Base-by-base conservation (phyloP, 2,888 invertebrate species). In the Polymixis flavicincta region DNA sequence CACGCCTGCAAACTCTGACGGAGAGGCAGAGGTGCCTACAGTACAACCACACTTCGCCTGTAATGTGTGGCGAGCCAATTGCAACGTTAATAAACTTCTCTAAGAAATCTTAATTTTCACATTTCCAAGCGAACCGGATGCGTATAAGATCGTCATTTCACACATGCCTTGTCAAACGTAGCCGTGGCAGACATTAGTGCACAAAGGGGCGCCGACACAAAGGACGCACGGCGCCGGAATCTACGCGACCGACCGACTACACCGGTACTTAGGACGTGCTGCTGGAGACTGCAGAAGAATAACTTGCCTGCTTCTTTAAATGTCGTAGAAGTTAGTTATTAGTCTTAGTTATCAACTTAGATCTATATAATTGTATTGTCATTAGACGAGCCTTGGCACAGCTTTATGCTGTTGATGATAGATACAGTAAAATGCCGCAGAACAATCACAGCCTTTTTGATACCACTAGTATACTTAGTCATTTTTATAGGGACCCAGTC, bases 171-270 rank as follows among this genome's bases (percentile, higher is more conserved):
- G 81, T 84, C 87, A 84, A 77, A 84, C 59, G 71, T 71, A 37
- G 37, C 42, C 55, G 59, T 7, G 13, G 14, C 32, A 67, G 78
- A 84, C 74, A 71, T 76, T 66, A 32, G 55, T 60, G 48, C 60
- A 78, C 75, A 87, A 87, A 84, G 78, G 64, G 57, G 48, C 7
- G 28, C 80, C 52, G 57, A 72, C 71, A 85, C 85, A 85, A 87
- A 85, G 75, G 78, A 54, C 74, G 82, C 82, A 70, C 19, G 61
- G 59, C 28, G 66, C 65, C 68, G 81, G 75, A 74, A 78, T 73
- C 59, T 73, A 69, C 25, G 60, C 71, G 61, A 71, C 74, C 76
- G 63, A 68, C 72, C 69, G 64, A 68, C 48, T 70, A 70, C 84
- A 74, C 42, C 32, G 28, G 57, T 60, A 79, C 86, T 67, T 72